A percentile compares a stretch with the other conserved stretches of the same genome.
phyloP scores from a whole-genome alignment of 1,140 invertebrate genomes.

The Scylla paramamosain region DNA sequence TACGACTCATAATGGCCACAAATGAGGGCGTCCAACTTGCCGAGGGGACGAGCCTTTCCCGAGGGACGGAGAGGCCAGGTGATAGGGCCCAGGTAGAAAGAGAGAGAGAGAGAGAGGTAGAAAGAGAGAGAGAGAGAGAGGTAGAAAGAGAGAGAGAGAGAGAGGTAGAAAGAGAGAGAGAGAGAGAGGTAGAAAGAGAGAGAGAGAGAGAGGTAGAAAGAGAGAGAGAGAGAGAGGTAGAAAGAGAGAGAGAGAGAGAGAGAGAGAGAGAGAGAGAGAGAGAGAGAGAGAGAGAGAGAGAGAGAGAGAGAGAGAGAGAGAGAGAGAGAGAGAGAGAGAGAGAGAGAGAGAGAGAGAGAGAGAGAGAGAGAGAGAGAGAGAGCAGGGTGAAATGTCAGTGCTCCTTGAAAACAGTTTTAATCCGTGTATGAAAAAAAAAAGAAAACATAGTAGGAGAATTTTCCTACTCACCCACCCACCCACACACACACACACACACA shows the following conservation, averaged over 20 bases:
- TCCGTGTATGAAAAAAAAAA: too few species aligned
- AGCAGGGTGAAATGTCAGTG: too few species aligned
- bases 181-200: not conserved
- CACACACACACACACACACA: too few species aligned
- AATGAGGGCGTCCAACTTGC: slow-evolving; percentile 61
- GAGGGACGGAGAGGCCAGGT: slow-evolving; percentile 14
- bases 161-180: not conserved
- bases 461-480: too few species aligned
- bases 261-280: not conserved
- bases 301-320: not conserved
- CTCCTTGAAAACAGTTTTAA: too few species aligned
- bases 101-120: slow-evolving; percentile 62
- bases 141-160: not conserved
- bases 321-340: slow-evolving; percentile 44
- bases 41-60: slow-evolving; percentile 26
- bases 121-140: slow-evolving; percentile 28
- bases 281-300: slow-evolving; percentile 6
- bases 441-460: too few species aligned
- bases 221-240: too few species aligned
- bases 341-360: too few species aligned
- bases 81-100: slow-evolving; percentile 33
- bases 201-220: too few species aligned
- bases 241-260: not conserved
- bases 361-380: too few species aligned
- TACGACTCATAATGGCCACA: slow-evolving; percentile 56